These are phyloP conservation scores for Callosobruchus maculatus DNA, from an alignment of 2,888 invertebrate genomes.

Conservation along the genomic window DNA sequence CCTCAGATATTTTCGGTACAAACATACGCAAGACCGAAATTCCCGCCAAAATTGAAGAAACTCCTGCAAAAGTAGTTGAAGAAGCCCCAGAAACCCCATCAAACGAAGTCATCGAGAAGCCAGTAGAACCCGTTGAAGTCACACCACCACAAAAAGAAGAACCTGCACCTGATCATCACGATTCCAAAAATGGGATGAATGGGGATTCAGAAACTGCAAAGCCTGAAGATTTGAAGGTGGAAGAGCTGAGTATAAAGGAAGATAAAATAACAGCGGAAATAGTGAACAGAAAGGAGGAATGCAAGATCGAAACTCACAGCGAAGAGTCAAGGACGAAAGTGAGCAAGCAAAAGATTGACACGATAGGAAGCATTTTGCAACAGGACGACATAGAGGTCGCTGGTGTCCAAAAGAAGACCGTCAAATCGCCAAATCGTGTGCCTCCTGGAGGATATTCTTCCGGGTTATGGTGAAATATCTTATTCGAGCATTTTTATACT, in stretches of 20 bases:
- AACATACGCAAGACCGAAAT: constrained; percentile 3
- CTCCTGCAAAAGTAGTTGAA: background rate
- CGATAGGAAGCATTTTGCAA: constrained; percentile 20
- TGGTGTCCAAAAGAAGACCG: constrained; percentile 7
- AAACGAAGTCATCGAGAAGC: background rate
- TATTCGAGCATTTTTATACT: background rate
- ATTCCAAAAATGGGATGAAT: background rate
- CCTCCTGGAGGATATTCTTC: constrained; percentile 31
- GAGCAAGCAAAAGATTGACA: background rate
- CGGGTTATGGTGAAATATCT: constrained; percentile 23
- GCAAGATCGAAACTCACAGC: background rate
- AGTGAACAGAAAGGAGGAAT: constrained; percentile 2
- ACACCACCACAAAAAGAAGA: constrained; percentile 5
- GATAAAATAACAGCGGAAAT: background rate
- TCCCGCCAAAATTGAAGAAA: too few relatives aligned
- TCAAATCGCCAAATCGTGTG: constrained; percentile 13
- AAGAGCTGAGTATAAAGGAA: constrained; percentile 6
- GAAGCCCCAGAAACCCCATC: background rate
- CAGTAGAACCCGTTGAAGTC: constrained; percentile 6
- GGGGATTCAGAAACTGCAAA: constrained; percentile 9
- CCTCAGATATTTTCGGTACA: constrained; percentile 26
- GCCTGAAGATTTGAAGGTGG: constrained; percentile 1
- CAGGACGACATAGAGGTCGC: constrained; percentile 17
- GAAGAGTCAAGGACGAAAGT: background rate
- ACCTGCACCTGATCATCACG: background rate